Percentiles rank a stretch among this genome's conserved stretches.
Conservation (phyloP, 2,113 vertebrate species). For the Lepus americanus region DNA sequence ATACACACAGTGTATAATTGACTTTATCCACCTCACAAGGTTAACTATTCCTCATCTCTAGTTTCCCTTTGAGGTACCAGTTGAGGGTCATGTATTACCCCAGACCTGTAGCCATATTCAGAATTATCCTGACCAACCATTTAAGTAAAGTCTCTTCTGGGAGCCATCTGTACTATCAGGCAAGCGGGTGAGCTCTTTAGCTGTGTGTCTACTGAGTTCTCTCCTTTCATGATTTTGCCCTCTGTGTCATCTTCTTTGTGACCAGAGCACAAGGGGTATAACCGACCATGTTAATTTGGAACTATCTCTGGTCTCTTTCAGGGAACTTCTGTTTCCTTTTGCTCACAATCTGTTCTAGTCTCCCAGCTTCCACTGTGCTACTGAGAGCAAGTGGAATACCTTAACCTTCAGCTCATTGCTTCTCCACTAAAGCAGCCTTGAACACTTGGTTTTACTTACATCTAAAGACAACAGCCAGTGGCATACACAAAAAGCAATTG, state of each 20-base stretch:
- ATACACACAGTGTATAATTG: background rate
- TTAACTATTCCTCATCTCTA: background rate
- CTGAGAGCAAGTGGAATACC: background rate
- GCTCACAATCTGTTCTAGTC: background rate
- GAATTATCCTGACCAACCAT: background rate
- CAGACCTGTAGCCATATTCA: background rate
- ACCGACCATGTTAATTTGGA: background rate
- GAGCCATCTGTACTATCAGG: background rate
- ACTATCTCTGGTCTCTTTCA: background rate
- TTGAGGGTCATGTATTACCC: background rate
- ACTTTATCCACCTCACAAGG: background rate
- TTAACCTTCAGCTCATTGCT: background rate
- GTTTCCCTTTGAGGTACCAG: background rate
- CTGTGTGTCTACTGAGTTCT: background rate
- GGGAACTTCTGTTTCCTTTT: background rate
- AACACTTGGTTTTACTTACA: background rate
- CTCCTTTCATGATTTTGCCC: background rate
- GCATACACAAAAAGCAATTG: background rate
- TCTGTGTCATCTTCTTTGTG: background rate
- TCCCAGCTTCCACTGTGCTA: background rate
- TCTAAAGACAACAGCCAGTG: background rate
- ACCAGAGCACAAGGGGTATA: background rate
- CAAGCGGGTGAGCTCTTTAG: background rate
- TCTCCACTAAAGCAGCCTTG: background rate
- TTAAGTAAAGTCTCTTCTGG: constrained; percentile 8